Conservation (phyloP, 2,888 invertebrate genomes). For the Heliconius charithonia region DNA sequence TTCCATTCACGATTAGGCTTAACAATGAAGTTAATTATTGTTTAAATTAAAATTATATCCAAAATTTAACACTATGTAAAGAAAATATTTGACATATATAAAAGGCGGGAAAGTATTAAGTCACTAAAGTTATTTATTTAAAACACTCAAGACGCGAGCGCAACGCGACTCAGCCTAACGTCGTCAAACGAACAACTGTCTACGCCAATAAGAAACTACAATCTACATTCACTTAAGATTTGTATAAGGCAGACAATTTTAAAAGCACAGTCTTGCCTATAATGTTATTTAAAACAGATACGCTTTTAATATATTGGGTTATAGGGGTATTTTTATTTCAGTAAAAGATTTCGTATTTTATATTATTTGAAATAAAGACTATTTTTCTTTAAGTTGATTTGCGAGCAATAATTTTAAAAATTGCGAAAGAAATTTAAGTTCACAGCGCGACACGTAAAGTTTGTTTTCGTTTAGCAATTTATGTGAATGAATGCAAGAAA, state of each 20-base stretch:
- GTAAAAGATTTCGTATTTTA: constrained; percentile 46
- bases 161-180: constrained; percentile 54
- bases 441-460: constrained; percentile 45
- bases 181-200: constrained; percentile 60
- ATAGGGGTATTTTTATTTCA: constrained; percentile 9
- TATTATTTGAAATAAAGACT: constrained; percentile 14
- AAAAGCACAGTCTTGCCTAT: constrained; percentile 49
- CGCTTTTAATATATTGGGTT: constrained; percentile 16
- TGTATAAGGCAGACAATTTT: constrained; percentile 65
- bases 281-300: background rate
- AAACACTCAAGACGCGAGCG: constrained; percentile 56
- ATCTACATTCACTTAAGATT: constrained; percentile 71
- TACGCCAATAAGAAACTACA: constrained; percentile 65
- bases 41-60: background rate
- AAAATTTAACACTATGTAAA: background rate
- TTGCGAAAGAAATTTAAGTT: constrained; percentile 50
- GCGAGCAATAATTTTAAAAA: constrained; percentile 17
- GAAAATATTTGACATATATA: constrained; percentile 5
- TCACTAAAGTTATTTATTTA: constrained; percentile 46
- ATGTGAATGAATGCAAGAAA: constrained; percentile 47
- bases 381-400: constrained; percentile 39
- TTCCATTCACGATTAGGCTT: constrained; percentile 31
- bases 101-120: constrained; percentile 46
- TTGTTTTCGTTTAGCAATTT: constrained; percentile 50
- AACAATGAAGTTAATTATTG: background rate